Conservation (phyloP, 1,140 invertebrate genomes). For the Chrysomallon squamiferum region DNA sequence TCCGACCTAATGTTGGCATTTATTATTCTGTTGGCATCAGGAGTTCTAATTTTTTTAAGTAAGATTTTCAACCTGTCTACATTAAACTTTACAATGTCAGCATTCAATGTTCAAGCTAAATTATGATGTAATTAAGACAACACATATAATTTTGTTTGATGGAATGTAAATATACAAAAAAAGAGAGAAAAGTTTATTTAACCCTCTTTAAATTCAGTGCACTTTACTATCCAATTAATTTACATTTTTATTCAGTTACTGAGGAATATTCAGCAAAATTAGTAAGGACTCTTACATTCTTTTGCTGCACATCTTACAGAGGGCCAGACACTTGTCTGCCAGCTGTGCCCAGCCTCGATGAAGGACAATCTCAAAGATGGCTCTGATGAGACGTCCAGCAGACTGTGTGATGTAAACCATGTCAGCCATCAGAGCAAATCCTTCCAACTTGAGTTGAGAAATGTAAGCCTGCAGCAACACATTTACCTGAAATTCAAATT, state of each 20-base stretch:
- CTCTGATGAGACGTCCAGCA: slow-evolving; percentile 91
- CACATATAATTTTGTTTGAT: no score
- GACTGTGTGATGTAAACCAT: slow-evolving; percentile 99
- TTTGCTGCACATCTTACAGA: slow-evolving; percentile 99
- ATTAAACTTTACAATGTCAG: no score
- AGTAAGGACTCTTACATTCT: slow-evolving; percentile 88
- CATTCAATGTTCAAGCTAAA: no score
- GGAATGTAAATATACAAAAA: no score
- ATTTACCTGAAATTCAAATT: slow-evolving; percentile 72
- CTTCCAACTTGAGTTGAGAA: slow-evolving; percentile 96
- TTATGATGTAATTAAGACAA: no score
- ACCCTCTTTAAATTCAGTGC: no score
- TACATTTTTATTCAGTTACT: no score
- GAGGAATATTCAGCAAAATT: no score
- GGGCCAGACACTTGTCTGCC: slow-evolving; percentile 91
- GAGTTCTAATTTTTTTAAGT: neutral
- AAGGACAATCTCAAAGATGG: slow-evolving; percentile 94
- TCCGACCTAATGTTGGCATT: neutral
- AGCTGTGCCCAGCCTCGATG: slow-evolving; percentile 95
- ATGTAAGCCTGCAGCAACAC: slow-evolving; percentile 97
- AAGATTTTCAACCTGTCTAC: neutral
- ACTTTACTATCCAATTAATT: no score
- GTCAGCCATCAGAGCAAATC: slow-evolving; percentile 98
- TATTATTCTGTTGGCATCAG: neutral
- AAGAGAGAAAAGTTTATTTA: no score